A percentile compares a stretch with the other conserved stretches of the same genome.
These are phyloP conservation scores for Polyommatus iphigenia DNA, from an alignment of 2,888 invertebrate species.

Conservation along the genomic window DNA sequence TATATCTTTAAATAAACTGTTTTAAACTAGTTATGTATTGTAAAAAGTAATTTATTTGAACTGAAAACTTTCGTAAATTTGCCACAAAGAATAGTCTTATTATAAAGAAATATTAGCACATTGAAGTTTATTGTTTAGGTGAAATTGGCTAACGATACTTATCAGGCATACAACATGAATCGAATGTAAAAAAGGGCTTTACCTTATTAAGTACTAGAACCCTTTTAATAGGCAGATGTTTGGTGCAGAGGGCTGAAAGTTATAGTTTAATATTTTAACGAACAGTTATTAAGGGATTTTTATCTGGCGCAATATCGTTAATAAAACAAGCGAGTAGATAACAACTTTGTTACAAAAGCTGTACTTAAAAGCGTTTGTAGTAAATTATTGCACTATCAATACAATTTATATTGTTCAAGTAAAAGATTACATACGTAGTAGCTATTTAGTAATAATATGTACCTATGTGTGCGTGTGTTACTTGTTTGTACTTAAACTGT, in stretches of 20 bases:
- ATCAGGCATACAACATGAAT: background rate
- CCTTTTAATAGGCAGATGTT: slow-evolving; percentile 14
- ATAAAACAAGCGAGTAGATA: background rate
- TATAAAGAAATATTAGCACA: background rate
- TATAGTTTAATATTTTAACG: slow-evolving; percentile 22
- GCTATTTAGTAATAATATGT: no score
- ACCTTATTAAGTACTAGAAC: background rate
- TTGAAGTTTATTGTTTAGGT: background rate
- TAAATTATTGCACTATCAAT: background rate
- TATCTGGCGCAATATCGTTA: slow-evolving; percentile 9
- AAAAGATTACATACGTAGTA: background rate
- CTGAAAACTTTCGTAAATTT: background rate
- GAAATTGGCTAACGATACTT: slow-evolving; percentile 10
- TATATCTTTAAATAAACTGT: background rate
- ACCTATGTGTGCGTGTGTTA: no score
- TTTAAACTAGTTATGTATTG: background rate
- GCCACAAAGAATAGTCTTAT: background rate
- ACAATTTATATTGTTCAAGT: background rate
- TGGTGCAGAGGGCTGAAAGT: background rate
- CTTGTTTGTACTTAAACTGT: no score
- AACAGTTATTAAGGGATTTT: slow-evolving; percentile 5
- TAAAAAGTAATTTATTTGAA: background rate
- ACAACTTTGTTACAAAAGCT: background rate
- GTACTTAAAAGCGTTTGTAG: background rate
- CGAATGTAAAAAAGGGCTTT: background rate